Evolutionary conservation across 2,888 invertebrate genomes (phyloP).

Genomic region (Elmis aenea): DNA sequence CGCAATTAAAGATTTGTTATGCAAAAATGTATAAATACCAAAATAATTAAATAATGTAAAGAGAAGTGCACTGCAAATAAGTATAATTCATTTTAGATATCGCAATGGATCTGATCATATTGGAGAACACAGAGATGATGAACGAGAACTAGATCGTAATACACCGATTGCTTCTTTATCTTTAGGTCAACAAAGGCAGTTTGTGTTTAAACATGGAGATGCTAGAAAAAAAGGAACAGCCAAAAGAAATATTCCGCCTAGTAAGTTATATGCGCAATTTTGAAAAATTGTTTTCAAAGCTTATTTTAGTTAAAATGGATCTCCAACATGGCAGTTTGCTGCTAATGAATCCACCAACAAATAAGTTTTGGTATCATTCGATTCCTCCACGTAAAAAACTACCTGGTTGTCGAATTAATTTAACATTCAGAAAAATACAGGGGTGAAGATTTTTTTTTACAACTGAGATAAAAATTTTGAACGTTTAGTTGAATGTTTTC

Average conservation of each 20-base stretch:
- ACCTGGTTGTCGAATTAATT: constrained; percentile 56
- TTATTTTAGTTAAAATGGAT: constrained; percentile 51
- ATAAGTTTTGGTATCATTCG: constrained; percentile 66
- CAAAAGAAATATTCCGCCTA: constrained; percentile 47
- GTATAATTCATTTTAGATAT: constrained; percentile 49
- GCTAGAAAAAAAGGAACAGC: constrained; percentile 49
- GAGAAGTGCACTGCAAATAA: too few species aligned
- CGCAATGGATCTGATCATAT: constrained; percentile 64
- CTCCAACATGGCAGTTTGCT: constrained; percentile 63
- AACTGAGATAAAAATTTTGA: too few species aligned
- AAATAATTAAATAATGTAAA: too few species aligned
- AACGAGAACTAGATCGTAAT: constrained; percentile 57
- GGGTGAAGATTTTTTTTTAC: background rate
- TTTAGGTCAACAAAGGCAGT: constrained; percentile 60
- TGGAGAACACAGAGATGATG: constrained; percentile 68
- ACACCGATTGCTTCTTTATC: constrained; percentile 65
- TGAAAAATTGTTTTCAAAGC: constrained; percentile 5
- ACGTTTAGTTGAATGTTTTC: too few species aligned
- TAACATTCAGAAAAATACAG: constrained; percentile 57
- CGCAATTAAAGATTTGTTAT: background rate
- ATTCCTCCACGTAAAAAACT: constrained; percentile 57
- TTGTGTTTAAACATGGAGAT: constrained; percentile 60
- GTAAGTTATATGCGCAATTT: constrained; percentile 34
- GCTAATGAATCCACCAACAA: constrained; percentile 68
- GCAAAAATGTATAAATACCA: background rate